Evolutionary conservation across 2,888 invertebrate genomes (phyloP).

Genomic region (Rhorus exstirpatorius): DNA sequence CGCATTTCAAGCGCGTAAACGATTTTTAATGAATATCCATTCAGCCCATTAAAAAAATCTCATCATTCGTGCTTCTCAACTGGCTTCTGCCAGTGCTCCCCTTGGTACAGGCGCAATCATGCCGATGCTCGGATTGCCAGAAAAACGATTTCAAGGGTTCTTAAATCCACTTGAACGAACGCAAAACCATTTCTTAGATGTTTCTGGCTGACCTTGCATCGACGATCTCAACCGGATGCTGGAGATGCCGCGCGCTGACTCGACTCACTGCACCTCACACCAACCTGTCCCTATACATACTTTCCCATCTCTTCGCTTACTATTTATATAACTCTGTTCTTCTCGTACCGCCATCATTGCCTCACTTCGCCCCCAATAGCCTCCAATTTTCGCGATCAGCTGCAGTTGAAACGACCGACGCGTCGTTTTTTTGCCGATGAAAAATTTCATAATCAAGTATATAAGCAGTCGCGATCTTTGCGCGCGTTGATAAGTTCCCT

Average conservation of each 20-base stretch:
- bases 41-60: no score
- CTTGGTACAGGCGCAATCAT: no score
- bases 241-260: slow-evolving; percentile 34
- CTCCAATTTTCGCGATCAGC: not conserved
- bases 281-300: slow-evolving; percentile 45
- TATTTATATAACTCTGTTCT: slow-evolving; percentile 25
- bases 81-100: no score
- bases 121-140: no score
- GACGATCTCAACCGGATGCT: slow-evolving; percentile 64
- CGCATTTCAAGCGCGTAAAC: no score
- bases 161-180: slow-evolving; percentile 24
- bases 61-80: no score
- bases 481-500: no score
- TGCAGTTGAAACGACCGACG: not conserved
- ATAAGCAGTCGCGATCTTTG: no score
- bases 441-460: no score
- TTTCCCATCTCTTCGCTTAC: slow-evolving; percentile 6
- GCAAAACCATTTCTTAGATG: slow-evolving; percentile 30
- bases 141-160: not conserved
- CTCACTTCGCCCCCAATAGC: not conserved
- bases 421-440: not conserved
- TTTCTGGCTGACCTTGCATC: slow-evolving; percentile 58
- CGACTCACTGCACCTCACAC: slow-evolving; percentile 62
- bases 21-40: no score
- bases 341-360: slow-evolving; percentile 34